These are phyloP conservation scores for Trissolcus brochymenae DNA, from an alignment of 2,888 invertebrate species.

Conservation along the genomic window DNA sequence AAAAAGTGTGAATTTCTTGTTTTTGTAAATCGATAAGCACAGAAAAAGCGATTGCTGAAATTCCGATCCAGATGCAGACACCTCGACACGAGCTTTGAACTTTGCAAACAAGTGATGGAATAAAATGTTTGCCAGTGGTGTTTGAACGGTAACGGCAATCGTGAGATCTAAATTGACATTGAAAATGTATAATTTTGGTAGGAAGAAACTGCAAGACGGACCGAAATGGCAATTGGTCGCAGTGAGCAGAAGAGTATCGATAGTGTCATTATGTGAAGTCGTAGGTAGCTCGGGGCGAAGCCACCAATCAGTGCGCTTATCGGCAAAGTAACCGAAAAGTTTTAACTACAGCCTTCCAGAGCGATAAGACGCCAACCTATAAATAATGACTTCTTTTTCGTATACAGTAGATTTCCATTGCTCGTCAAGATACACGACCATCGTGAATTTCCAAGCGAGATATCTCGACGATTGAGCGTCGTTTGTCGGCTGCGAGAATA, in stretches of 20 bases:
- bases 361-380: constrained; percentile 57
- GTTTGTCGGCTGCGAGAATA: constrained; percentile 40
- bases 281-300: constrained; percentile 40
- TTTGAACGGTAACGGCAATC: constrained; percentile 15
- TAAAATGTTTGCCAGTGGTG: neutral
- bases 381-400: constrained; percentile 56
- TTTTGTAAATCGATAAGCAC: too few relatives aligned
- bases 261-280: constrained; percentile 50
- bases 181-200: constrained; percentile 22
- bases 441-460: constrained; percentile 56
- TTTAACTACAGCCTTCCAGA: constrained; percentile 56
- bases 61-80: too few relatives aligned
- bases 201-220: constrained; percentile 11
- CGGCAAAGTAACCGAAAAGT: constrained; percentile 60
- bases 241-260: constrained; percentile 41
- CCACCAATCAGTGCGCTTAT: constrained; percentile 57
- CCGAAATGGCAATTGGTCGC: constrained; percentile 48
- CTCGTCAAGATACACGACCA: constrained; percentile 56
- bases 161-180: constrained; percentile 32
- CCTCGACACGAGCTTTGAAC: too few relatives aligned
- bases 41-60: too few relatives aligned
- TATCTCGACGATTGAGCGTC: constrained; percentile 44
- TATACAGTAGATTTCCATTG: constrained; percentile 59
- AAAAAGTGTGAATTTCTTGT: too few relatives aligned
- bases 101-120: too few relatives aligned